These are phyloP conservation scores for Patella ulyssiponensis DNA, from an alignment of 2,888 invertebrate genomes.

Conservation along the genomic window DNA sequence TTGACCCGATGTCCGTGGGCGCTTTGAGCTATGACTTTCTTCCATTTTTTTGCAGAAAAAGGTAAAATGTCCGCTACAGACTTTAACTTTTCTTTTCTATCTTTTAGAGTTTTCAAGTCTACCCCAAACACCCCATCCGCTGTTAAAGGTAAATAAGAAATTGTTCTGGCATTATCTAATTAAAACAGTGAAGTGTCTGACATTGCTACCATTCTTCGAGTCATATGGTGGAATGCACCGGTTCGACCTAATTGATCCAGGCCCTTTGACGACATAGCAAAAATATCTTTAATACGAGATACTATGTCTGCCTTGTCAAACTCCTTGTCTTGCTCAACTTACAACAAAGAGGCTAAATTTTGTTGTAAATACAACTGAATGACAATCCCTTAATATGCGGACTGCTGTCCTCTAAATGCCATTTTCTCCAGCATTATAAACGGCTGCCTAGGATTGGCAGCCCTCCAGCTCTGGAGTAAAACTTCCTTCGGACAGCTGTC, in stretches of 20 bases:
- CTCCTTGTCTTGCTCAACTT: neutral
- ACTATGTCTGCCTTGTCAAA: neutral
- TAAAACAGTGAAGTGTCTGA: neutral
- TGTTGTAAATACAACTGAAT: neutral
- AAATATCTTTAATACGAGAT: neutral
- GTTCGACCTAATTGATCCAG: neutral
- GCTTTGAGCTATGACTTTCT: too few species aligned
- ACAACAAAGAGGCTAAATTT: neutral
- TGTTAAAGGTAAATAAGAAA: neutral
- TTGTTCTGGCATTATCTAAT: neutral
- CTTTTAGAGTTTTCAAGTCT: conserved; percentile 26
- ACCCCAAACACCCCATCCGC: conserved; percentile 32
- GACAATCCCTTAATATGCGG: too few species aligned
- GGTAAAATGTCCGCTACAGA: conserved; percentile 28
- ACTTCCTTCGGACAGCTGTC: too few species aligned
- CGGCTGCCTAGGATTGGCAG: neutral
- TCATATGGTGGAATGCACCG: neutral
- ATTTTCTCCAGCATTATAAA: neutral
- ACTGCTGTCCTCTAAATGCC: neutral
- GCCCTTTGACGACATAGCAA: neutral
- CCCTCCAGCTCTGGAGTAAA: too few species aligned
- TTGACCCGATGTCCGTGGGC: too few species aligned
- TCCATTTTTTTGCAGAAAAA: neutral
- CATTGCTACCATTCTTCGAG: neutral
- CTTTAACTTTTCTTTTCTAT: conserved; percentile 37